These are phyloP conservation scores for Branchellion lobata DNA, from an alignment of 2,888 invertebrate genomes.

Conservation along the genomic window DNA sequence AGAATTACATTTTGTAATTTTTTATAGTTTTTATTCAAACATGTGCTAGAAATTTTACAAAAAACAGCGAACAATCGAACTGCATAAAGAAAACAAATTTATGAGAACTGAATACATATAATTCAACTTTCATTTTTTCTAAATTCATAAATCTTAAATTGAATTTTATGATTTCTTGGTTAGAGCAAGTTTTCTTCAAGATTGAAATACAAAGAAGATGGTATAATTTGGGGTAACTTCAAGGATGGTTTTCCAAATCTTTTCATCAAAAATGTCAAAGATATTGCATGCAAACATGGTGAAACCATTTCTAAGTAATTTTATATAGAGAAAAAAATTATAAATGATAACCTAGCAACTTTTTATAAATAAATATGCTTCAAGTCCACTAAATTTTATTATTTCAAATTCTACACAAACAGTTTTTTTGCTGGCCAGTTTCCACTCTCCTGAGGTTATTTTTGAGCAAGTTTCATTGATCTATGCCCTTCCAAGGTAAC, in stretches of 20 bases:
- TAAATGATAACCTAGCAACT: too few relatives aligned
- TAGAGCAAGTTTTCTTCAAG: not conserved
- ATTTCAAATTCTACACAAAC: constrained; percentile 50
- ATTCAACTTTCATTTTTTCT: too few relatives aligned
- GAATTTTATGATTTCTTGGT: not conserved
- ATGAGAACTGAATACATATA: too few relatives aligned
- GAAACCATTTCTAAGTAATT: too few relatives aligned
- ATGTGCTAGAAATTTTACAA: too few relatives aligned
- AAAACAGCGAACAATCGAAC: too few relatives aligned
- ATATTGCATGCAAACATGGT: constrained; percentile 63
- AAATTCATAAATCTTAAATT: too few relatives aligned
- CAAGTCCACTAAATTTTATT: too few relatives aligned
- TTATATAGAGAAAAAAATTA: too few relatives aligned
- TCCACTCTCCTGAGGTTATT: constrained; percentile 61
- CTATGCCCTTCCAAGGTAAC: constrained; percentile 61
- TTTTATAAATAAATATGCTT: too few relatives aligned
- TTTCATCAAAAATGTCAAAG: constrained; percentile 61
- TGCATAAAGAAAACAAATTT: too few relatives aligned
- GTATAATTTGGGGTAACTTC: constrained; percentile 61
- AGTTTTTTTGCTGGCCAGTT: constrained; percentile 63
- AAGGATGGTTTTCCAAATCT: constrained; percentile 62
- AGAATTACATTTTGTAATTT: not conserved
- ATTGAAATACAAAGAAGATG: constrained; percentile 52
- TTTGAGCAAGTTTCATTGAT: constrained; percentile 63
- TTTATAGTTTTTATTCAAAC: not conserved